These are phyloP conservation scores for Colossoma macropomum DNA, from an alignment of 2,113 vertebrate genomes.

Conservation along the genomic window DNA sequence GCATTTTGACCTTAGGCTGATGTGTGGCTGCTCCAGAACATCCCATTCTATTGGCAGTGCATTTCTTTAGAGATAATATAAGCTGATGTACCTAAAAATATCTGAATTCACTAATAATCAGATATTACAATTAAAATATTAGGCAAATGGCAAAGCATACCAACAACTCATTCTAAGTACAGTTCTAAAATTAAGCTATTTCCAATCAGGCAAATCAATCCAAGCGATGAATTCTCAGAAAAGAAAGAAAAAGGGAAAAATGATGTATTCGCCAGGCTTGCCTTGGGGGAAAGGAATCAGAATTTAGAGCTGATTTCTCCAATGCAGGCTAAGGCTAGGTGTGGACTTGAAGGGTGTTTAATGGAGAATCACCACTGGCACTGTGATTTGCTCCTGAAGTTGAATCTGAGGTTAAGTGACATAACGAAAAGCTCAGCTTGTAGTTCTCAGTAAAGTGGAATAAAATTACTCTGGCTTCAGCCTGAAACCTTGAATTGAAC, in stretches of 20 bases:
- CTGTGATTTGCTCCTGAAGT: not conserved
- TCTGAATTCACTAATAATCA: too few species aligned
- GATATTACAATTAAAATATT: too few species aligned
- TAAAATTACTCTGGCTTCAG: constrained; percentile 5
- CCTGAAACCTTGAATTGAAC: not conserved
- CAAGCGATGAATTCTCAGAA: not conserved
- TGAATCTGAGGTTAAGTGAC: not conserved
- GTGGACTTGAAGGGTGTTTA: not conserved
- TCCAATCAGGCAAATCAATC: too few species aligned
- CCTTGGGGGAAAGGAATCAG: not conserved
- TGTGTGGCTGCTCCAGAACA: too few species aligned
- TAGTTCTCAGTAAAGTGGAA: not conserved
- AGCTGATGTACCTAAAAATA: too few species aligned
- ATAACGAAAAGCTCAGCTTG: not conserved
- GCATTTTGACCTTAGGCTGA: too few species aligned
- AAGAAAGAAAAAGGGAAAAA: too few species aligned
- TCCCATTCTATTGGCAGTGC: too few species aligned
- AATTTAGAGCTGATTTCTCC: not conserved
- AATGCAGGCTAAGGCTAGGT: not conserved
- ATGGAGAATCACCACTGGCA: not conserved
- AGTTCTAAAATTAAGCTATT: too few species aligned
- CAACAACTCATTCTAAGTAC: too few species aligned
- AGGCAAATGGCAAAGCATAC: too few species aligned
- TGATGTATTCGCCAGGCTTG: not conserved
- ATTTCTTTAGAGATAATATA: too few species aligned